A percentile compares a stretch with the other conserved stretches of the same genome.
phyloP scores from a whole-genome alignment of 2,888 invertebrate species.

The Molorchus minor region DNA sequence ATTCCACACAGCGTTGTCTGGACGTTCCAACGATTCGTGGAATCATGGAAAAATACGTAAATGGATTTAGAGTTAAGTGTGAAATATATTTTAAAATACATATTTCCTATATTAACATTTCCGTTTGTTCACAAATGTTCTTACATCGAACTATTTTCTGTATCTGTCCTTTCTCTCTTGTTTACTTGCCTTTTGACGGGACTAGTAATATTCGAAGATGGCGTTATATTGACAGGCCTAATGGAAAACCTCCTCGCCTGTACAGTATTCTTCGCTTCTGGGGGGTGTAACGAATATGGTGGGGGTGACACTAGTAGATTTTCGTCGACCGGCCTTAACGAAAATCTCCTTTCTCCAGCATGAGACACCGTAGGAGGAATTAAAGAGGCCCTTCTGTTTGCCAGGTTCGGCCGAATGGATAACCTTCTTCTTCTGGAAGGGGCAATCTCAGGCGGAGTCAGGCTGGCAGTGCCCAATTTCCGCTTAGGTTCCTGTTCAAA shows the following conservation, averaged over 20 bases:
- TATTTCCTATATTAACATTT: too few relatives aligned
- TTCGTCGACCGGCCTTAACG: conserved; percentile 51
- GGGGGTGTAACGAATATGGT: conserved; percentile 24
- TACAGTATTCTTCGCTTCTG: conserved; percentile 33
- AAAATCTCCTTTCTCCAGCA: conserved; percentile 45
- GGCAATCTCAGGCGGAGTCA: conserved; percentile 44
- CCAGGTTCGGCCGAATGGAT: conserved; percentile 40
- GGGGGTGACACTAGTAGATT: conserved; percentile 40
- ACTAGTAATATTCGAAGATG: conserved; percentile 29
- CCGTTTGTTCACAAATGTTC: not conserved
- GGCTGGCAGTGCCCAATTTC: conserved; percentile 66
- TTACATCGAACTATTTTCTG: conserved; percentile 20
- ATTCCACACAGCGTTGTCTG: too few relatives aligned
- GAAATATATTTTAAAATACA: too few relatives aligned
- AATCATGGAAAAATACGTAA: too few relatives aligned
- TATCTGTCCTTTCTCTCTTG: conserved; percentile 42
- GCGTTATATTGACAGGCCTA: conserved; percentile 13
- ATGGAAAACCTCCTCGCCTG: conserved; percentile 33
- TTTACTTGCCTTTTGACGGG: conserved; percentile 46
- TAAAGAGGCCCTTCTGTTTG: conserved; percentile 49
- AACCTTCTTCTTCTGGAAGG: conserved; percentile 37
- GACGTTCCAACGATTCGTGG: too few relatives aligned
- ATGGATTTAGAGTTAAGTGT: too few relatives aligned
- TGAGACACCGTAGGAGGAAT: conserved; percentile 33
- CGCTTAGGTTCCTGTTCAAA: conserved; percentile 59